Evolutionary conservation across 2,113 vertebrate species (phyloP).

Genomic region (Protobothrops flavoviridis): DNA sequence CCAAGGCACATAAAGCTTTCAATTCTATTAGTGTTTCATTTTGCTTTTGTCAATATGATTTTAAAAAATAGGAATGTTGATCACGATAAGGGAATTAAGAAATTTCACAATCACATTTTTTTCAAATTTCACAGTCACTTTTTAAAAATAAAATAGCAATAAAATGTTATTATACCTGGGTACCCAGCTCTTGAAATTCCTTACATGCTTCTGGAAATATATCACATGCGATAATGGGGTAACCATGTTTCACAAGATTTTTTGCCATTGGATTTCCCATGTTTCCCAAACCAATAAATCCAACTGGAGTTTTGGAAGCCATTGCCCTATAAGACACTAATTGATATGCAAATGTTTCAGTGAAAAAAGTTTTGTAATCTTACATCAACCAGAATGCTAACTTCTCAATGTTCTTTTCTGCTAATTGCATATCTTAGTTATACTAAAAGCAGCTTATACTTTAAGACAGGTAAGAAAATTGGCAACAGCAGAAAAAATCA

Average conservation of each 20-base stretch:
- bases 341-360: slow-evolving; percentile 66
- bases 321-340: slow-evolving; percentile 88
- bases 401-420: neutral
- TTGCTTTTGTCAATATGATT: neutral
- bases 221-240: slow-evolving; percentile 91
- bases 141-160: slow-evolving; percentile 29
- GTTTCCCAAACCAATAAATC: slow-evolving; percentile 95
- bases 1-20: neutral
- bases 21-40: neutral
- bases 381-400: neutral
- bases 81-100: neutral
- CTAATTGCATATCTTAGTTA: neutral
- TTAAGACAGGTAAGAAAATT: neutral
- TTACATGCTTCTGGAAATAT: slow-evolving; percentile 97
- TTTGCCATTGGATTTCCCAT: slow-evolving; percentile 99
- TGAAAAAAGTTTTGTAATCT: slow-evolving; percentile 8
- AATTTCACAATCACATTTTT: slow-evolving; percentile 21
- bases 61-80: neutral
- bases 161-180: slow-evolving; percentile 80
- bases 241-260: slow-evolving; percentile 94
- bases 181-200: slow-evolving; percentile 89
- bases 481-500: neutral
- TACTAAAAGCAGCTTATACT: neutral
- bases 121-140: slow-evolving; percentile 27
- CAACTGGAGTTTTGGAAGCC: slow-evolving; percentile 97